Evolutionary conservation across 2,113 vertebrate species (phyloP), one percentile per base, ranked within the genome.

Genomic region (Tachysurus vachellii): DNA sequence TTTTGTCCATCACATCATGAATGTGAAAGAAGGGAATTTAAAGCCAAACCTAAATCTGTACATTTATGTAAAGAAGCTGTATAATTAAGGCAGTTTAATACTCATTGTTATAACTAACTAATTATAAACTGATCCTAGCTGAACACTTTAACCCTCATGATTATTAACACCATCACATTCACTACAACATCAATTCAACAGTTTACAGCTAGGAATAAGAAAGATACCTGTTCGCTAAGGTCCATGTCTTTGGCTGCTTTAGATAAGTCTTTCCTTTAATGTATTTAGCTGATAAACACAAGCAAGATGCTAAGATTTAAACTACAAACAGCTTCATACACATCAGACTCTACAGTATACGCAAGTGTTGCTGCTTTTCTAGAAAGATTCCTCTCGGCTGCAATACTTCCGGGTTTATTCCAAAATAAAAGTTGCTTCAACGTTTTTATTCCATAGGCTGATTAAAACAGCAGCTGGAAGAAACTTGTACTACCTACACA

Each of bases 161-260:
- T 36, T 36, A 36, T 36, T 36, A 36, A 36, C 36, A 36, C 2
- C 66, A 14, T 42, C 68, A 47, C 36, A 26, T 11, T 47, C 19
- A 26, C 31, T 23, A 3, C 0, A 42, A 47, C 6, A 10, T 12
- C 28, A 26, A 26, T 16, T n/a, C 23, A 28, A n/a, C 23, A 3
- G 12, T 56, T 42, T 0, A 56, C 4, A 26, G 4, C 16, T 50
- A 77, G 16, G 62, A 81, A 70, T 54, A 54, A 79, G 9, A 50
- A 9, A 4, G 0, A 0, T 91, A 94, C 95, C 94, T 95, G 93
- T n/a, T 94, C 93, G 1, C 75, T 90, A 62, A 93, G 59, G 87
- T 94, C 94, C 95, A 95, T 95, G 66, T 56, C 2, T 56, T 50
- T 1, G 5, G 50, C 44, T 75, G 28, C 73, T 13, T 28, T 82